Base-by-base conservation (phyloP, 2,113 vertebrate species). In the Plotosus lineatus region DNA sequence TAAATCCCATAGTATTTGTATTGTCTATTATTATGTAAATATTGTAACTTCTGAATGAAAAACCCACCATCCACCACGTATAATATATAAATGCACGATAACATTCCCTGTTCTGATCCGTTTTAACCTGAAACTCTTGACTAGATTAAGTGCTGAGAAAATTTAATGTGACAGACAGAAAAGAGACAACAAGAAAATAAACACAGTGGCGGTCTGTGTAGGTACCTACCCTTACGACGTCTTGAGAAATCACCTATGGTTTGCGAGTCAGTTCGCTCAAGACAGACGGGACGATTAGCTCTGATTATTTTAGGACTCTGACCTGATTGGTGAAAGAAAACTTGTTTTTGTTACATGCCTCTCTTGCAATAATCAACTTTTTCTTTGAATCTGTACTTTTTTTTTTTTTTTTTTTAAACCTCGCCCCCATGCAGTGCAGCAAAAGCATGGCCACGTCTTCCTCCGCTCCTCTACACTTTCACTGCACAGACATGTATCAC, bases 221-320 rank as follows among this genome's bases (percentile, higher is more conserved):
- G 91, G 94, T 97, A 99, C 98, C 93, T 99, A 99, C 98, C 96
- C 96, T 98, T 99, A 78, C 92, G 92, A 93, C 96, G 96, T 95
- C 96, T 94, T 87, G 95, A 91, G 94, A 98, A 96, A 92, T 98
- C 98, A 94, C 96, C 97, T 96, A 99, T 89, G 95, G 97, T 99
- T 96, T 99, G 97, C 94, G 98, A 98, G 95, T 98, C 98, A 90
- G 95, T 98, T 96, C 97, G 95, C 95, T 97, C 97, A 97, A 99
- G 97, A 96, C 94, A 94, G 91, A 96, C 94, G 91, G 93, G 94
- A 94, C 80, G 80, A 82, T 98, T 98, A 95, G 95, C 94, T 96
- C 97, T 97, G 96, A 98, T 95, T 96, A 97, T 96, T 98, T 97
- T 99, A 95, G 98, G 98, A 92, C 98, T 99, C 90, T 99, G 97